Base-by-base conservation (phyloP, 1,140 invertebrate species). In the Maconellicoccus hirsutus region DNA sequence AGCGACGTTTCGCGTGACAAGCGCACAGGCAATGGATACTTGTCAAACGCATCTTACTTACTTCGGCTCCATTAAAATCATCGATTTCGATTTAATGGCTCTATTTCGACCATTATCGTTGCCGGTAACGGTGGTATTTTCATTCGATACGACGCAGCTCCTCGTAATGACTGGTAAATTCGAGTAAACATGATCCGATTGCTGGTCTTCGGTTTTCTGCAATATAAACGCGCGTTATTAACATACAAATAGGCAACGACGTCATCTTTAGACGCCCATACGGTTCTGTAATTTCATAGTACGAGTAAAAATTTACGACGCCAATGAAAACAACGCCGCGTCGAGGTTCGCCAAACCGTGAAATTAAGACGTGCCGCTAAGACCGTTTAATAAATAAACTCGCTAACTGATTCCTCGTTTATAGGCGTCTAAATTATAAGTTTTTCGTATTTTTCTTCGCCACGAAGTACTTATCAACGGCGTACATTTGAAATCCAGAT, bases 31-130 rank as follows among this genome's bases (percentile, higher is more conserved):
- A 33, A 12, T 33, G 12, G 29, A 12, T 6, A 3, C 4, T 33
- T 33, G 29, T 6, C 3, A 33, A 33, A 12, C 29, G 29, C 29
- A 12, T 33, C 29, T 33, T 52, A 39, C 69, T 38, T 21, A 70
- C 69, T 70, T 70, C 6, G 69, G 16, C 19, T 75, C 72, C 4
- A 70, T 71, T 16, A 77, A 29, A n/a, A 77, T 73, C 76, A 77
- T 76, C 16, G 76, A 77, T 23, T 75, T 75, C 39, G 75, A 73
- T 71, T 77, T 77, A 16, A 69, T 71, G 23, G 70, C 70, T 3
- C 74, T 70, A 26, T 25, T 38, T 25, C 29, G 52, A 26, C 19
- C 69, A 66, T 25, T 66, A 26, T 66, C 61, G 10, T 3, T 23
- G 2, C 2, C 69, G 63, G 66, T 12, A 70, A 8, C 23, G 59